phyloP scores from a whole-genome alignment of 1,140 invertebrate species.

The Sitophilus oryzae region DNA sequence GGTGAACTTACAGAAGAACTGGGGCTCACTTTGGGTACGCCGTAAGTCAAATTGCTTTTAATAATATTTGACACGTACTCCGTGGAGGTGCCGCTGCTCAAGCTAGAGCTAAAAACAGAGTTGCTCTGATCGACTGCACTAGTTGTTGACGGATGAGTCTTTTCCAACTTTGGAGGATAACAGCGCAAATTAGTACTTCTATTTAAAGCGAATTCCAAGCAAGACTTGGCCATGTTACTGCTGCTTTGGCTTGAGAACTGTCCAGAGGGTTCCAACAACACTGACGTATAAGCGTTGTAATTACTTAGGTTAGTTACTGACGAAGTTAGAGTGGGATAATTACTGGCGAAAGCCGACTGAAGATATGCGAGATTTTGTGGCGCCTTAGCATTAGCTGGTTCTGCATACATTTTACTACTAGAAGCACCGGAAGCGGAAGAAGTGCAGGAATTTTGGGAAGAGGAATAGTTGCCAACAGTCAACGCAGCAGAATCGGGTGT shows the following conservation, averaged over 20 bases:
- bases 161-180: background rate
- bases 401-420: background rate
- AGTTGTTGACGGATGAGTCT: background rate
- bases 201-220: background rate
- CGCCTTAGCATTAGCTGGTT: background rate
- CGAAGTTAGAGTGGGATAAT: no score
- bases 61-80: slow-evolving; percentile 15
- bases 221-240: background rate
- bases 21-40: slow-evolving; percentile 11
- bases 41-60: slow-evolving; percentile 15
- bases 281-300: no score
- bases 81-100: slow-evolving; percentile 16
- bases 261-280: background rate
- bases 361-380: no score
- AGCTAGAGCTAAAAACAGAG: slow-evolving; percentile 15
- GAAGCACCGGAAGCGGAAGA: background rate
- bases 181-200: background rate
- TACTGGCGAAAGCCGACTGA: no score
- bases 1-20: background rate
- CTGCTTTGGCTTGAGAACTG: background rate
- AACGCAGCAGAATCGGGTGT: background rate
- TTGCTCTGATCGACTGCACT: background rate
- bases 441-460: background rate
- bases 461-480: background rate
- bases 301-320: background rate